Base-by-base conservation (phyloP, 2,888 invertebrate species). In the Toxonevra muliebris region DNA sequence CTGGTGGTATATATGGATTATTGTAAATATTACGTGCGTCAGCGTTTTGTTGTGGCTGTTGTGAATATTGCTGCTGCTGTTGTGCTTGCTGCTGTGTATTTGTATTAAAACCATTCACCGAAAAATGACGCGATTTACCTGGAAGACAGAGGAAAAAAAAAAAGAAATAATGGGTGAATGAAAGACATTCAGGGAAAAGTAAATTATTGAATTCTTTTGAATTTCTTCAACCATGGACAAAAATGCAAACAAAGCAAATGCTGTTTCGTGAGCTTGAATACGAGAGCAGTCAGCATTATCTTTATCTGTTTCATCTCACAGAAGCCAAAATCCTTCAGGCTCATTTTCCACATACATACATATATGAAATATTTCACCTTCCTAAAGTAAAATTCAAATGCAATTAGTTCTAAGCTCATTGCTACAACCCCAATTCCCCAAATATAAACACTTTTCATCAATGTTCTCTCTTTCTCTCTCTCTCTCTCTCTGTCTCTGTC, bases 41-140 rank as follows among this genome's bases (percentile, higher is more conserved):
- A 4, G 30, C 30, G 66, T 67, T 76, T 53, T 75, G 76, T 42
- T 69, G 72, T 61, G 71, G 73, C 68, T 86, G 80, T 54, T 87
- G 87, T 77, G 68, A 71, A 61, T 71, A 72, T 69, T 86, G 80
- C 54, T 87, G 87, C 77, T 87, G 87, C 79, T 87, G 88, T 80
- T 86, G 86, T 82, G 88, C 88, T 76, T 84, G 68, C n/a, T 66
- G 70, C 66, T 73, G 72, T 71, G 74, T 75, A 65, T 85, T 85
- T 85, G 74, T 76, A 83, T 89, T 89, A 76, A 84, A 76, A 74
- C 83, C 84, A 73, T 83, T 83, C 70, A 82, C 81, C 85, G 93
- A 92, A 88, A 93, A 93, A 86, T 93, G 90, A 85, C 93, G 92
- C 86, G 89, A 89, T 91, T 93, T 93, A 87, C 87, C 89, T 91